phyloP scores from a whole-genome alignment of 2,113 vertebrate genomes.

The Oryzias javanicus region DNA sequence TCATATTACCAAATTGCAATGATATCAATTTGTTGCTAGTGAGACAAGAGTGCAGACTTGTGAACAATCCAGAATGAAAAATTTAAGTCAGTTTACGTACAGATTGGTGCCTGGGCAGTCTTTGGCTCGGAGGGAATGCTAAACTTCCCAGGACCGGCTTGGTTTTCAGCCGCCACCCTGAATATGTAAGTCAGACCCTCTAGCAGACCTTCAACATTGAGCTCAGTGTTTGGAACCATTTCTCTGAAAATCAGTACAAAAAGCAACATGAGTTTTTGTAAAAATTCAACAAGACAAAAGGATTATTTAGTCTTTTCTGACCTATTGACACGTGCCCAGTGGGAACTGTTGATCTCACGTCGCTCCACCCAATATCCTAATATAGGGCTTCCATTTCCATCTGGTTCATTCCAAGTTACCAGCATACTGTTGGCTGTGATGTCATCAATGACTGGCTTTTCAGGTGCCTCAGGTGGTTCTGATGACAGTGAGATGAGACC shows the following conservation, averaged over 20 bases:
- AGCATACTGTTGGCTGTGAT: constrained; percentile 88
- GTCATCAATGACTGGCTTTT: constrained; percentile 89
- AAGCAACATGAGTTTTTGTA: background rate
- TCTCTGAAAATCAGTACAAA: constrained; percentile 38
- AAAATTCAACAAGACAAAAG: background rate
- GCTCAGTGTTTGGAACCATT: constrained; percentile 70
- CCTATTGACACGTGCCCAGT: constrained; percentile 93
- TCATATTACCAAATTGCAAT: background rate
- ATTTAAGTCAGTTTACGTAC: constrained; percentile 75
- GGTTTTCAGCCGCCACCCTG: constrained; percentile 96
- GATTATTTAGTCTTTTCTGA: constrained; percentile 24
- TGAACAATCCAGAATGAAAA: background rate
- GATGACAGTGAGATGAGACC: background rate
- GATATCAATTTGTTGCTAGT: background rate
- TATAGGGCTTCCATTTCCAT: constrained; percentile 95
- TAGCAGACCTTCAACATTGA: constrained; percentile 85
- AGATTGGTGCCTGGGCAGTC: constrained; percentile 85
- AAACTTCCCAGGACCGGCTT: constrained; percentile 94
- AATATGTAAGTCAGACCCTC: constrained; percentile 96
- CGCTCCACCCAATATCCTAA: constrained; percentile 97
- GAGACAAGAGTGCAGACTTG: background rate
- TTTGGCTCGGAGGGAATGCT: constrained; percentile 93
- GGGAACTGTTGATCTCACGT: constrained; percentile 94
- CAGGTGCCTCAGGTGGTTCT: constrained; percentile 93
- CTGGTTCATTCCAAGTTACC: constrained; percentile 91